Base-by-base conservation (phyloP, 2,888 invertebrate species). In the Patella ulyssiponensis region DNA sequence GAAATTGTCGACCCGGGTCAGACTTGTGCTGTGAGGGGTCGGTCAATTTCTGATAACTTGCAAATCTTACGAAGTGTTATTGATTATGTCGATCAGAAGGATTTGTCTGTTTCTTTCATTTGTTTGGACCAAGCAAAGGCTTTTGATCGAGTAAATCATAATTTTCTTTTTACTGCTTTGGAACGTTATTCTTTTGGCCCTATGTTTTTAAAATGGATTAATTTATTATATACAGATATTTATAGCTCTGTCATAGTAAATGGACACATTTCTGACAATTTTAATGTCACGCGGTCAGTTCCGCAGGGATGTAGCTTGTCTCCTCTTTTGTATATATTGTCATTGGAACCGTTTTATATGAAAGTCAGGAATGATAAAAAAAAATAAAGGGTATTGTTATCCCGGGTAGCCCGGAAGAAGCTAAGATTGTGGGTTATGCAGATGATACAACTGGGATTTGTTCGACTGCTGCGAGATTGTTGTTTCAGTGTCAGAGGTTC, bases 61-160 rank as follows among this genome's bases (percentile, higher is more conserved):
- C 82, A 83, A 79, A 69, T 85, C 23, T 71, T 82, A 9, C 70
- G 83, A 20, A 79, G 81, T 78, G 77, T 82, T 56, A 27, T 78
- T 15, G 81, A 83, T 77, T 84, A 82, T 83, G 71, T 77, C 20
- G 76, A 83, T 20, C 81, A 82, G 70, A 81, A 85, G 72, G 44
- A 83, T 15, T 51, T 81, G 20, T 20, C 73, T 56, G 77, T 80
- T 23, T 77, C 77, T 71, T 82, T 84, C 72, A 81, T 84, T 56
- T 73, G 69, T 77, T 56, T 84, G 52, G 85, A 86, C 70, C 86
- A 85, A 75, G 83, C 81, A 70, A 86, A 85, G 64, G 84, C 84
- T 2, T 85, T 85, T 64, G 83, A 85, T 72, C 72, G 84, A 69
- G 84, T 85, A 12, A 79, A 78, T 51, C 80, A 82, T 71, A 75